Conservation (phyloP, 1,140 invertebrate species). For the Drosophila kurseongensis region DNA sequence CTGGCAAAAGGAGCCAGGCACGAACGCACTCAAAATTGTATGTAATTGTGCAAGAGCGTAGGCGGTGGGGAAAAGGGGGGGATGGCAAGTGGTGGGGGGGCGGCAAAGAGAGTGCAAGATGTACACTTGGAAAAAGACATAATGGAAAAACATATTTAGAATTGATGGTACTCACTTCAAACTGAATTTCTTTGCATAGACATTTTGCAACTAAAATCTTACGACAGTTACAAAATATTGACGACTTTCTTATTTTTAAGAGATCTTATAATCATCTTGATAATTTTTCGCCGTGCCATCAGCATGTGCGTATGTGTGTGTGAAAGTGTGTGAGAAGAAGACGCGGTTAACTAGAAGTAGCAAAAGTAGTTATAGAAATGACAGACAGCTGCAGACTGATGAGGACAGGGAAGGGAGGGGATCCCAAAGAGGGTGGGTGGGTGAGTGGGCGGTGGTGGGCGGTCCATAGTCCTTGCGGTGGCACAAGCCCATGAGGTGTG, state of each 20-base stretch:
- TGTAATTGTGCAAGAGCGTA: conserved; percentile 80
- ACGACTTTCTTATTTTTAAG: no score
- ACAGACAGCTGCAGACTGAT: conserved; percentile 63
- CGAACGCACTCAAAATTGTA: conserved; percentile 80
- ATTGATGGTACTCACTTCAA: no score
- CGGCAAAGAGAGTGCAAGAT: conserved; percentile 10
- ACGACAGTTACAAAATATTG: no score
- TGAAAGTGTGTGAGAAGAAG: conserved; percentile 14
- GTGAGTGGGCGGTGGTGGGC: neutral
- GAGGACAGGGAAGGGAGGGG: neutral
- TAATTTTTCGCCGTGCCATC: conserved; percentile 10
- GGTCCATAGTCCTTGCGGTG: conserved; percentile 38
- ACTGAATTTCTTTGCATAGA: no score
- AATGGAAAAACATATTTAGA: no score
- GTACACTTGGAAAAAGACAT: conserved; percentile 21
- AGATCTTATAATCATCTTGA: neutral
- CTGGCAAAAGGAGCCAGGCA: conserved; percentile 54
- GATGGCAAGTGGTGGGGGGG: neutral
- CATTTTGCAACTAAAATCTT: no score
- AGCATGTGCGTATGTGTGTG: conserved; percentile 45
- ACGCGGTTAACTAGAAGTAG: conserved; percentile 77
- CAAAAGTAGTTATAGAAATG: conserved; percentile 82
- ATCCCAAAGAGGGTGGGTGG: neutral
- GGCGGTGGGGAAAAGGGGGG: neutral
- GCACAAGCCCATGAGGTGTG: conserved; percentile 45